These are phyloP conservation scores for Peromyscus attwateri DNA, from an alignment of 2,797 vertebrate genomes.

Conservation along the genomic window DNA sequence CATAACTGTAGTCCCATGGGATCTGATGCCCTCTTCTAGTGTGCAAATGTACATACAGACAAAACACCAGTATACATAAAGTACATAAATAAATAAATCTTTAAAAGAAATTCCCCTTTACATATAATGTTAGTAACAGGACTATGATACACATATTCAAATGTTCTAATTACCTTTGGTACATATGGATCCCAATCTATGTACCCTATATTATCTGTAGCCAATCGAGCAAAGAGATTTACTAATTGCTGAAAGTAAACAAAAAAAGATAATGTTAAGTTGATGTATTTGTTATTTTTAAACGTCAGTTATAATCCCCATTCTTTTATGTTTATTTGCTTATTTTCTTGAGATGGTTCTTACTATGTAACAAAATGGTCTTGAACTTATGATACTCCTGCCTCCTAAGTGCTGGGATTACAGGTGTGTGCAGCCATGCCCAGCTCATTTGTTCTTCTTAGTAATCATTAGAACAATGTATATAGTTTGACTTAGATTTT, in stretches of 20 bases:
- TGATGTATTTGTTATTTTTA: neutral
- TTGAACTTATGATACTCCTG: neutral
- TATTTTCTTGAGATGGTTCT: neutral
- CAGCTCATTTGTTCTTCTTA: constrained; percentile 27
- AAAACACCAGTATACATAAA: neutral
- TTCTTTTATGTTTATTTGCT: neutral
- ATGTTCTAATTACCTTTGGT: constrained; percentile 93
- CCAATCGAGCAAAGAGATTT: constrained; percentile 97
- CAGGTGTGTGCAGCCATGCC: neutral
- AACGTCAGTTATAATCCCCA: neutral
- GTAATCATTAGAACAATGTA: constrained; percentile 20
- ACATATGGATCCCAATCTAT: constrained; percentile 98
- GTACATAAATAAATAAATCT: neutral
- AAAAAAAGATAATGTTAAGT: constrained; percentile 55
- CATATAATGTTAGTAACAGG: neutral
- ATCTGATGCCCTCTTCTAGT: neutral
- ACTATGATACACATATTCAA: neutral
- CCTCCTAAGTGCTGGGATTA: neutral
- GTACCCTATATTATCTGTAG: constrained; percentile 99
- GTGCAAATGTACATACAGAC: neutral
- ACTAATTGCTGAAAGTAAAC: constrained; percentile 93
- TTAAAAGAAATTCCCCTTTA: neutral
- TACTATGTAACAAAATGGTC: too few relatives aligned
- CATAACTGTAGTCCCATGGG: neutral
- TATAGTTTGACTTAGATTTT: neutral